Conservation (phyloP, 2,113 vertebrate species). For the Vidua macroura region DNA sequence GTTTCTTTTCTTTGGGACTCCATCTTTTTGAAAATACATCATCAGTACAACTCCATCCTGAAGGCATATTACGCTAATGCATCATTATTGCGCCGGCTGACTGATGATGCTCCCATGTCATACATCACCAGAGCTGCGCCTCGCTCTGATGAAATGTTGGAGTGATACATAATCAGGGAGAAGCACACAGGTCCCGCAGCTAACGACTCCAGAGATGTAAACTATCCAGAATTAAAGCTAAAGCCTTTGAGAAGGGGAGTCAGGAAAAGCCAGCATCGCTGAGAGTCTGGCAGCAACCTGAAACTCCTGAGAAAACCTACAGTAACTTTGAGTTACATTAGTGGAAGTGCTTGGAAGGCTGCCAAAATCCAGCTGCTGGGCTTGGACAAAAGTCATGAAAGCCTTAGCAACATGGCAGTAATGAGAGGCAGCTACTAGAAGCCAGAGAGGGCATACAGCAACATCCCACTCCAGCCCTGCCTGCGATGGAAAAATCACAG, state of each 20-base stretch:
- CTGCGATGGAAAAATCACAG: neutral
- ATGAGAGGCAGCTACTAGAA: neutral
- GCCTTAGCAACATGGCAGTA: slow-evolving; percentile 7
- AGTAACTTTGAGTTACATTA: slow-evolving; percentile 19
- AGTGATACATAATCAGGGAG: slow-evolving; percentile 41
- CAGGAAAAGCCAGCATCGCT: neutral
- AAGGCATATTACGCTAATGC: slow-evolving; percentile 70
- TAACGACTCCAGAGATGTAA: neutral
- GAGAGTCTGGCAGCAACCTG: neutral
- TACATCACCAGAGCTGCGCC: slow-evolving; percentile 45
- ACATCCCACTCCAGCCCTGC: neutral
- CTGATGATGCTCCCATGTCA: slow-evolving; percentile 43
- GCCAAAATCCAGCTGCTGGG: slow-evolving; percentile 46
- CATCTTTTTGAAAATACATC: slow-evolving; percentile 61
- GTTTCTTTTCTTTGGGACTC: slow-evolving; percentile 53
- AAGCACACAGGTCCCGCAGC: neutral
- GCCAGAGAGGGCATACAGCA: neutral
- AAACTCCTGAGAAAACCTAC: slow-evolving; percentile 34
- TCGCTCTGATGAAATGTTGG: slow-evolving; percentile 47
- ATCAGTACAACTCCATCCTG: slow-evolving; percentile 63
- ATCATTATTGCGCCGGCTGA: slow-evolving; percentile 67
- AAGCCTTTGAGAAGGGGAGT: neutral
- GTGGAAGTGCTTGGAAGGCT: slow-evolving; percentile 46
- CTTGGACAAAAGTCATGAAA: slow-evolving; percentile 5
- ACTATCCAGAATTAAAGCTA: slow-evolving; percentile 33